Evolutionary conservation across 2,888 invertebrate species (phyloP).

Genomic region (Oeneis ivallda): DNA sequence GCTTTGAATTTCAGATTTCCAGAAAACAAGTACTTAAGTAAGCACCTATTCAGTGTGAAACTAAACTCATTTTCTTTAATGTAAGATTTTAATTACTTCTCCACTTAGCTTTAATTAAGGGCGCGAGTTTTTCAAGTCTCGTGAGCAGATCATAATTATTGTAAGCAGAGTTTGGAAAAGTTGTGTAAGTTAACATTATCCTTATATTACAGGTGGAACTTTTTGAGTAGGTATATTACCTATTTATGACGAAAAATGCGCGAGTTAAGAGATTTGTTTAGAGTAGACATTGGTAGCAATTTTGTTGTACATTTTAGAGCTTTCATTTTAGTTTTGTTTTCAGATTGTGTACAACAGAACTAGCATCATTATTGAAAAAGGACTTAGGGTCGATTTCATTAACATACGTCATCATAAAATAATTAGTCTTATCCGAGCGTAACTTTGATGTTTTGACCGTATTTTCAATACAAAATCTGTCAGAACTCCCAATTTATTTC

Average conservation of each 20-base stretch:
- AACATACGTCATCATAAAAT: too few relatives aligned
- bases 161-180: conserved; percentile 22
- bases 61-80: conserved; percentile 23
- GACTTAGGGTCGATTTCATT: too few relatives aligned
- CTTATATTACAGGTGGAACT: not conserved
- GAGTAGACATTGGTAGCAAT: too few relatives aligned
- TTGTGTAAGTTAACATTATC: conserved; percentile 19
- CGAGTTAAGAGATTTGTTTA: not conserved
- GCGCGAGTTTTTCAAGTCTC: conserved; percentile 20
- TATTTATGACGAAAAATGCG: not conserved
- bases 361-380: too few relatives aligned
- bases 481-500: too few relatives aligned
- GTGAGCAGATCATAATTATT: conserved; percentile 18
- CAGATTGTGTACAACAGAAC: too few relatives aligned
- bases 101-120: conserved; percentile 30
- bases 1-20: conserved; percentile 10
- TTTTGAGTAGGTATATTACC: not conserved
- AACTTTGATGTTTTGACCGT: too few relatives aligned
- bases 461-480: too few relatives aligned
- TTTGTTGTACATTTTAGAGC: too few relatives aligned
- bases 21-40: conserved; percentile 11
- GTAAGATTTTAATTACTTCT: conserved; percentile 26
- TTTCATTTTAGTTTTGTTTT: too few relatives aligned
- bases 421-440: too few relatives aligned
- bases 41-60: conserved; percentile 12